phyloP scores from a whole-genome alignment of 2,888 invertebrate species.

The Acanthococcus lagerstroemiae region DNA sequence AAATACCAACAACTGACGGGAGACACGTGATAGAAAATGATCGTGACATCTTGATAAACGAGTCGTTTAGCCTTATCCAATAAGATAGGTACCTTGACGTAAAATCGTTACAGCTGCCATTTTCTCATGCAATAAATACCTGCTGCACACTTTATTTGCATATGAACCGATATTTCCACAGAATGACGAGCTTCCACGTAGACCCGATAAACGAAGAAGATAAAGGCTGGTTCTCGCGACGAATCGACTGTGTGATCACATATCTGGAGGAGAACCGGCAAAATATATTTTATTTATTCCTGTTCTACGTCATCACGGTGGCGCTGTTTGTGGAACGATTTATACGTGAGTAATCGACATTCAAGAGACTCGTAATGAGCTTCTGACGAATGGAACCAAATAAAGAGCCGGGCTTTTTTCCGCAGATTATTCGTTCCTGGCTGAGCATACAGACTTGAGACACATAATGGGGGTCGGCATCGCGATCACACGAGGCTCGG shows the following conservation, averaged over 20 bases:
- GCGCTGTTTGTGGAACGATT: conserved; percentile 90
- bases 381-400: neutral
- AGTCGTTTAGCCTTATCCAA: too few relatives aligned
- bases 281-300: conserved; percentile 87
- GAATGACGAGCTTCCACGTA: conserved; percentile 89
- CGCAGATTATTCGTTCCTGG: conserved; percentile 87
- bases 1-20: too few relatives aligned
- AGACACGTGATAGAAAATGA: too few relatives aligned
- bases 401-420: conserved; percentile 31
- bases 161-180: conserved; percentile 40
- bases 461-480: conserved; percentile 97
- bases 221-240: conserved; percentile 60
- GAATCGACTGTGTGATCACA: conserved; percentile 80
- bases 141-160: neutral
- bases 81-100: too few relatives aligned
- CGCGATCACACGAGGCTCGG: conserved; percentile 87
- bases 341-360: conserved; percentile 69
- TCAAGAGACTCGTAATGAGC: too few relatives aligned
- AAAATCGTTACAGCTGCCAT: too few relatives aligned
- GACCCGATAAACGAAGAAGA: conserved; percentile 59
- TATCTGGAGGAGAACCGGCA: conserved; percentile 92
- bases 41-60: too few relatives aligned
- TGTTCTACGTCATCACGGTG: conserved; percentile 89
- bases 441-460: conserved; percentile 85
- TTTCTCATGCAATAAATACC: too few relatives aligned